Percentiles rank a stretch among this genome's conserved stretches.
phyloP scores from a whole-genome alignment of 2,888 invertebrate genomes.

The Cantharis rustica region DNA sequence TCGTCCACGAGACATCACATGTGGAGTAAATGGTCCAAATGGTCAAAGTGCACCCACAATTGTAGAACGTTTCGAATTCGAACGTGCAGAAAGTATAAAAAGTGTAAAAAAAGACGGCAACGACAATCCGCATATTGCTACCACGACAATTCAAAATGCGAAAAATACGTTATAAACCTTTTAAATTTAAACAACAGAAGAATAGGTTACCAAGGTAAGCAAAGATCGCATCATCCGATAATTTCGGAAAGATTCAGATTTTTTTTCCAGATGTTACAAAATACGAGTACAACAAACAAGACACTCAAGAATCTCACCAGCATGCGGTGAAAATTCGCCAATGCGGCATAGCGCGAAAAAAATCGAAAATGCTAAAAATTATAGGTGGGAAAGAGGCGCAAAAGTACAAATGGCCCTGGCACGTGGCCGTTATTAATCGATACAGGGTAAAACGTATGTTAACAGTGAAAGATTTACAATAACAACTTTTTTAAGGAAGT shows the following conservation, averaged over 20 bases:
- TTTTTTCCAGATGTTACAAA: conserved; percentile 11
- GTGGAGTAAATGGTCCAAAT: conserved; percentile 80
- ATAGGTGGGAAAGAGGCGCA: conserved; percentile 83
- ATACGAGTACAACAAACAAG: conserved; percentile 21
- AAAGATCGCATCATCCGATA: background rate
- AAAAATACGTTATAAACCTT: conserved; percentile 64
- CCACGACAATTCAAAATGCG: conserved; percentile 80
- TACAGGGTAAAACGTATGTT: conserved; percentile 65
- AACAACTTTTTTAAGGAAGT: conserved; percentile 67
- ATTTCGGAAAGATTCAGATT: background rate
- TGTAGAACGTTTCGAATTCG: conserved; percentile 82
- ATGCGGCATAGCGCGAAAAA: conserved; percentile 35
- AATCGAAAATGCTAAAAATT: conserved; percentile 69
- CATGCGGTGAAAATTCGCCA: conserved; percentile 3
- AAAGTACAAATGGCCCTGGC: conserved; percentile 93
- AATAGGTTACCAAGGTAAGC: conserved; percentile 13
- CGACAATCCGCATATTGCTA: conserved; percentile 87
- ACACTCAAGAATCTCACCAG: conserved; percentile 4
- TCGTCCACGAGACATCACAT: conserved; percentile 54
- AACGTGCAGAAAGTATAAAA: conserved; percentile 72
- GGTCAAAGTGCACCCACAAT: conserved; percentile 79
- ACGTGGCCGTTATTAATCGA: conserved; percentile 86
- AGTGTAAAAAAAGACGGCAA: conserved; percentile 79
- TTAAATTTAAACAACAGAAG: conserved; percentile 48
- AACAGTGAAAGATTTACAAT: background rate